These are phyloP conservation scores for Fragum whitleyi DNA, from an alignment of 2,888 invertebrate species.

Conservation along the genomic window DNA sequence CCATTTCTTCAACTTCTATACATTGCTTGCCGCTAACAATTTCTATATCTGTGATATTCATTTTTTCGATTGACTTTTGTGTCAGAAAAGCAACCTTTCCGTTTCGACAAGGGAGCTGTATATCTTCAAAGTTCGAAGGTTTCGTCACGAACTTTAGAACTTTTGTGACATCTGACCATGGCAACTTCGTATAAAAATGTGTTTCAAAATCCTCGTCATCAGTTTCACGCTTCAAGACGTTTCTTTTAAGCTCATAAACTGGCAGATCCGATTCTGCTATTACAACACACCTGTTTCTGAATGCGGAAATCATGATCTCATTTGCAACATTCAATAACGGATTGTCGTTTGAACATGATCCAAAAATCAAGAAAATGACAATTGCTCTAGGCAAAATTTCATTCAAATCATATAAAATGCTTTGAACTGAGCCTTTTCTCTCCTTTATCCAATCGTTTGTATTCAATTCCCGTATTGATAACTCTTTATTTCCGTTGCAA, in stretches of 20 bases:
- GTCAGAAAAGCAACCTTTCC: not conserved
- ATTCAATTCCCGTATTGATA: conserved; percentile 3
- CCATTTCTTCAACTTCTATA: conserved; percentile 35
- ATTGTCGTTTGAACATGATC: conserved; percentile 11
- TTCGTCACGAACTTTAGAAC: not conserved
- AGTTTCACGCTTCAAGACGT: not conserved
- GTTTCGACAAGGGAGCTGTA: not conserved
- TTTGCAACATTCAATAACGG: conserved; percentile 34
- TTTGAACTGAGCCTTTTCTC: conserved; percentile 14
- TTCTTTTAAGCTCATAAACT: conserved; percentile 11
- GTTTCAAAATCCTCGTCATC: not conserved
- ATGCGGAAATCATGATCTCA: conserved; percentile 29
- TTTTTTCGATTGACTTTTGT: not conserved
- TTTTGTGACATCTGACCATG: conserved; percentile 17
- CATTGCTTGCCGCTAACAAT: conserved; percentile 59
- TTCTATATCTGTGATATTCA: conserved; percentile 63
- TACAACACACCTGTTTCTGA: conserved; percentile 37
- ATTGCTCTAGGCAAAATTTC: conserved; percentile 37
- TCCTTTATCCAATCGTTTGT: conserved; percentile 25
- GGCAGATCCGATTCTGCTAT: conserved; percentile 28
- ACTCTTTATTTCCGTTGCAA: conserved; percentile 45
- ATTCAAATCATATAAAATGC: conserved; percentile 20
- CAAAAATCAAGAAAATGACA: conserved; percentile 38
- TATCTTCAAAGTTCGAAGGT: not conserved
- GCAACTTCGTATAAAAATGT: conserved; percentile 24